These are phyloP conservation scores for Homarus americanus DNA, from an alignment of 1,140 invertebrate genomes.

Conservation along the genomic window DNA sequence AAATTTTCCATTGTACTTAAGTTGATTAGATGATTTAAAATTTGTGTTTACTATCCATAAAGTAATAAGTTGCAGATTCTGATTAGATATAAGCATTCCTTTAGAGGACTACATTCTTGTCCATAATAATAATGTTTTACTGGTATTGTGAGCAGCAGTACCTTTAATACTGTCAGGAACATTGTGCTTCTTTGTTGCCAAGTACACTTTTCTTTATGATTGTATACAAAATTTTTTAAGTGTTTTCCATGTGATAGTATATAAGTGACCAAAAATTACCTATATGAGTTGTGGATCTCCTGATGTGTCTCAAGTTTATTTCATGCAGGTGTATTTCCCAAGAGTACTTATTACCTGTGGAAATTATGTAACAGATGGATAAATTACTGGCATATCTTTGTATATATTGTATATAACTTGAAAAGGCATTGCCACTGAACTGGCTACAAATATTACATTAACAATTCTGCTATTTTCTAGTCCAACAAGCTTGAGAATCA, in stretches of 20 bases:
- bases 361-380: not conserved
- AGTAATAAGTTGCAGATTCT: not conserved
- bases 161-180: constrained; percentile 3
- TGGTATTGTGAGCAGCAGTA: not conserved
- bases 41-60: not conserved
- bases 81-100: not conserved
- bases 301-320: not conserved
- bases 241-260: constrained; percentile 7
- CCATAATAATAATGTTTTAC: not conserved
- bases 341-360: not conserved
- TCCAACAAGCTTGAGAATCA: not conserved
- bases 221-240: not conserved
- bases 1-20: too few species aligned
- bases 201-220: not conserved
- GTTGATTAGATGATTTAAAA: too few species aligned
- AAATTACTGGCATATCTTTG: not conserved
- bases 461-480: not conserved
- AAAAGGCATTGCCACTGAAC: not conserved
- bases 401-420: constrained; percentile 1
- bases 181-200: not conserved
- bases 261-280: not conserved
- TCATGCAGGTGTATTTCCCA: not conserved
- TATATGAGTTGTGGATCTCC: not conserved
- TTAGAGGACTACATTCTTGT: not conserved
- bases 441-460: not conserved